A percentile compares a stretch with the other conserved stretches of the same genome.
These are phyloP conservation scores for Ceuthmochares aereus DNA, from an alignment of 2,113 vertebrate species.

Conservation along the genomic window DNA sequence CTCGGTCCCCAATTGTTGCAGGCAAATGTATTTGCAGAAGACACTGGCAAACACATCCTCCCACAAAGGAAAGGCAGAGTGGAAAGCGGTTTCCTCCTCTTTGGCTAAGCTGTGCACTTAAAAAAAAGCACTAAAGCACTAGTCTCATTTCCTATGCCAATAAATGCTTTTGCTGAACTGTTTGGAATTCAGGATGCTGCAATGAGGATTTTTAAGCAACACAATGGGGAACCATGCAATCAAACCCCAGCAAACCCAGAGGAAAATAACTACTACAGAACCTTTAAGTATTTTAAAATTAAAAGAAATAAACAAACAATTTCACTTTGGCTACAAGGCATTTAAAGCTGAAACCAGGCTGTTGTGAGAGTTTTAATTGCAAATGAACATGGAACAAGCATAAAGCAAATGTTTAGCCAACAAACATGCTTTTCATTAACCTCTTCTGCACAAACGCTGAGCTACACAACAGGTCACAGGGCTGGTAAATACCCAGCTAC, in stretches of 20 bases:
- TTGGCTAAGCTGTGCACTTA: not conserved
- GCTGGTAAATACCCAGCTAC: not conserved
- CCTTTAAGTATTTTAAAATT: not conserved
- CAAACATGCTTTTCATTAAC: conserved; percentile 4
- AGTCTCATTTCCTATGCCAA: not conserved
- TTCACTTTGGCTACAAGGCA: not conserved
- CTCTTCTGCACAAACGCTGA: not conserved
- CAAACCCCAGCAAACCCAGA: not conserved
- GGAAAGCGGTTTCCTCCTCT: not conserved
- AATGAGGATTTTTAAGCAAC: conserved; percentile 18
- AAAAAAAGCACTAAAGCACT: not conserved
- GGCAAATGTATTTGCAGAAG: not conserved
- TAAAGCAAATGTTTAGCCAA: not conserved
- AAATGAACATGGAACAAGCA: not conserved
- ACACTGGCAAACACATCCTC: not conserved
- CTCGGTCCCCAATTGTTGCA: not conserved
- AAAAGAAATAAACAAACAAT: conserved; percentile 10
- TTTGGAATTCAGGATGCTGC: conserved; percentile 43
- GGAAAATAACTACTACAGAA: not conserved
- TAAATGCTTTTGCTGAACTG: not conserved
- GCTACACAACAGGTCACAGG: not conserved
- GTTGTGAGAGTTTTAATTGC: conserved; percentile 1
- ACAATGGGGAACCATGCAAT: not conserved
- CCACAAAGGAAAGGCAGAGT: not conserved
- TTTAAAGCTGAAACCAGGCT: not conserved